Conservation (phyloP, 1,140 invertebrate species). For the Parasteatoda tepidariorum region DNA sequence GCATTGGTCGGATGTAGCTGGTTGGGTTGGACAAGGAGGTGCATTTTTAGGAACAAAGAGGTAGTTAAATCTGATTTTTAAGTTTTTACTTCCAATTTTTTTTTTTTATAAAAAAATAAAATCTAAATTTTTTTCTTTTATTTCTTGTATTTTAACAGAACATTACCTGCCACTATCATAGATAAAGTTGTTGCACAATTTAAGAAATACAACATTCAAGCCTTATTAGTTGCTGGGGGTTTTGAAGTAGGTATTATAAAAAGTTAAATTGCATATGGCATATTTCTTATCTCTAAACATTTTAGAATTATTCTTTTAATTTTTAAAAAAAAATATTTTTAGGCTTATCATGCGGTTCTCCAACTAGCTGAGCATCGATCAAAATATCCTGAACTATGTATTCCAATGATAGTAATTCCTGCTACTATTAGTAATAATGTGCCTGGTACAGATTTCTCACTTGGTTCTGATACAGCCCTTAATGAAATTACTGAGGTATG, state of each 20-base stretch:
- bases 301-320: not conserved
- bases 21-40: slow-evolving; percentile 95
- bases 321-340: not conserved
- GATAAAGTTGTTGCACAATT: slow-evolving; percentile 72
- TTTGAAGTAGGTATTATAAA: slow-evolving; percentile 74
- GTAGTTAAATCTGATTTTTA: not conserved
- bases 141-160: slow-evolving; percentile 65
- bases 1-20: slow-evolving; percentile 91
- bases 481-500: slow-evolving; percentile 97
- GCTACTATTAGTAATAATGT: slow-evolving; percentile 94
- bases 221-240: slow-evolving; percentile 92
- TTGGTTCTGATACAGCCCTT: slow-evolving; percentile 96
- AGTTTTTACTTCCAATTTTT: no score
- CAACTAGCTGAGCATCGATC: slow-evolving; percentile 81
- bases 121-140: not conserved
- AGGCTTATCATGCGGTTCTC: slow-evolving; percentile 86
- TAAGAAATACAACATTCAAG: slow-evolving; percentile 91
- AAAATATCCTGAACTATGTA: slow-evolving; percentile 87
- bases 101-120: not conserved
- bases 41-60: slow-evolving; percentile 93
- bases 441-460: slow-evolving; percentile 91
- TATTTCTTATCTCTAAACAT: not conserved
- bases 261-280: no score
- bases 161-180: slow-evolving; percentile 81
- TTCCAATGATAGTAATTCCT: slow-evolving; percentile 95